phyloP scores from a whole-genome alignment of 2,888 invertebrate genomes.

The Serripes groenlandicus region DNA sequence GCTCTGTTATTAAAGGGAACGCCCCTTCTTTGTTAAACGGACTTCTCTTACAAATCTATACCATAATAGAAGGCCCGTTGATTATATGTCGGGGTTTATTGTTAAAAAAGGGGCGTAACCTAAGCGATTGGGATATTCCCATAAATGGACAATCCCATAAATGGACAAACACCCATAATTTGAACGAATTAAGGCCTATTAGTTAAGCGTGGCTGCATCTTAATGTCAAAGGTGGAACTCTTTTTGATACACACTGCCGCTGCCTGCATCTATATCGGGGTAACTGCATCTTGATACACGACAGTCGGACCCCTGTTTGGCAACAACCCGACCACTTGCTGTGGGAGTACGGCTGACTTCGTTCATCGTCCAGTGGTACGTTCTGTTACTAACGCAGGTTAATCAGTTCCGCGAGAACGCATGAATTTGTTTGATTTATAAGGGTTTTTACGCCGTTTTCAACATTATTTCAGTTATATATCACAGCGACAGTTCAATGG shows the following conservation, averaged over 20 bases:
- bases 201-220: slow-evolving; percentile 54
- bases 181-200: slow-evolving; percentile 65
- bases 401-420: no score
- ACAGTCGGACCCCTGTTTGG: no score
- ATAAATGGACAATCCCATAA: slow-evolving; percentile 59
- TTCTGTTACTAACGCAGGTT: no score
- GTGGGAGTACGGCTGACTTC: no score
- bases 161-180: slow-evolving; percentile 63
- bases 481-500: no score
- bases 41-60: slow-evolving; percentile 53
- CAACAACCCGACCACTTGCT: no score
- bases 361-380: no score
- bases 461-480: no score
- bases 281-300: no score
- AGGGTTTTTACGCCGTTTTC: no score
- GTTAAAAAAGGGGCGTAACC: slow-evolving; percentile 56
- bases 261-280: no score
- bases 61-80: slow-evolving; percentile 34
- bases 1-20: slow-evolving; percentile 58
- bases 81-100: slow-evolving; percentile 46
- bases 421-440: no score
- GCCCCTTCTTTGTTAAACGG: slow-evolving; percentile 55
- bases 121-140: slow-evolving; percentile 56
- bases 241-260: slow-evolving; percentile 22
- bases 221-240: slow-evolving; percentile 53